phyloP scores from a whole-genome alignment of 1,140 invertebrate species.

The Heliconius eleuchia region DNA sequence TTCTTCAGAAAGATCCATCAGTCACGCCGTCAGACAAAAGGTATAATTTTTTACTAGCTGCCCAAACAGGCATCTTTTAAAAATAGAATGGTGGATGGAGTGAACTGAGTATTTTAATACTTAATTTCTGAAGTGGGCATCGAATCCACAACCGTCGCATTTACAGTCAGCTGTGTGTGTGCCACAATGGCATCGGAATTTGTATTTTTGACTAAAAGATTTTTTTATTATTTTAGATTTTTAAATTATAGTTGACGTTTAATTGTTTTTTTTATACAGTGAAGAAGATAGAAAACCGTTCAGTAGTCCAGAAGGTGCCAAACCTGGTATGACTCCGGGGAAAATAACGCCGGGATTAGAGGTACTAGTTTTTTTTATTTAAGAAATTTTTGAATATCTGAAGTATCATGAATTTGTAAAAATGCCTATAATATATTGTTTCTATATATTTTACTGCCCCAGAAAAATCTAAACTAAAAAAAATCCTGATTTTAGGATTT shows the following conservation, averaged over 20 bases:
- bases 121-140: too few relatives aligned
- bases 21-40: slow-evolving; percentile 44
- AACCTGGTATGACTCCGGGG: slow-evolving; percentile 49
- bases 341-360: slow-evolving; percentile 59
- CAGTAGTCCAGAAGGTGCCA: slow-evolving; percentile 57
- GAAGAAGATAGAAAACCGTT: slow-evolving; percentile 67
- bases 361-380: slow-evolving; percentile 36
- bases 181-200: neutral
- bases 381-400: neutral
- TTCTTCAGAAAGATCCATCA: slow-evolving; percentile 19
- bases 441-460: too few relatives aligned
- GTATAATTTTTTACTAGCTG: slow-evolving; percentile 15
- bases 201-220: neutral
- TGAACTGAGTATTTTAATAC: too few relatives aligned
- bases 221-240: too few relatives aligned
- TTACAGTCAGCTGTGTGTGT: too few relatives aligned
- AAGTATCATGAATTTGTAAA: too few relatives aligned
- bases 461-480: too few relatives aligned
- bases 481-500: too few relatives aligned
- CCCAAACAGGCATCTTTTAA: too few relatives aligned
- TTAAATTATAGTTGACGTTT: neutral
- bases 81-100: too few relatives aligned
- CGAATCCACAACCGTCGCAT: too few relatives aligned
- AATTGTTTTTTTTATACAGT: slow-evolving; percentile 44
- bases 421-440: too few relatives aligned